Evolutionary conservation across 1,140 invertebrate species (phyloP), one percentile per base, ranked within the genome.

Genomic region (Heterodera carotae): DNA sequence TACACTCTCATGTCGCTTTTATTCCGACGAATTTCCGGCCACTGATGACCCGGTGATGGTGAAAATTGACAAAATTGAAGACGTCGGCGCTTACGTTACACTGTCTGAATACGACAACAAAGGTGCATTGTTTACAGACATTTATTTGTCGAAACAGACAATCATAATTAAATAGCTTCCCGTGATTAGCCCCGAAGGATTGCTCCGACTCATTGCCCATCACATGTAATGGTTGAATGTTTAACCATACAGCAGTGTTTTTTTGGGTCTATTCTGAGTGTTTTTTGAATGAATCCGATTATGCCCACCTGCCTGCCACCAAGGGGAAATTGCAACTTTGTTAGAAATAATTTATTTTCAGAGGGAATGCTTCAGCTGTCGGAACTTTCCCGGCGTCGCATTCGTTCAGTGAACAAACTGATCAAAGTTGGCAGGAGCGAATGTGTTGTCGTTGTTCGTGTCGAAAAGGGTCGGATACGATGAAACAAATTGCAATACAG

Each of bases 21-120:
- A 99, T 88, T 92, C 94, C 84, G 93, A 98, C 89, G 94, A 94
- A 86, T 99, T 97, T 90, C 97, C 97, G 0, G 96, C 99, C 88
- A 92, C 97, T 43, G 97, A 99, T 85, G 97, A 99, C 92, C 96
- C 99, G 39, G 97, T 99, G 15, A 97, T 99, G 95, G 97, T 98
- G 5, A 99, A 97, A 88, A 97, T 99, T 2, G 91, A 94, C 22
- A 94, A 94, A 80, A 99, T 99, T 84, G 96, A 96, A 48, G 96
- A 99, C 90, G 99, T 99, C 96, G 97, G 97, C 77, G 97, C 97
- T 6, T 99, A 99, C 89, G 97, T 82, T 15, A 83, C 97, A 88
- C 89, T 99, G 68, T 89, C 98, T 70, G 97, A 99, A 90, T 99
- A 99, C 88, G 98, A 99, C 88, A 96, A 98, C 80, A 97, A 98